These are phyloP conservation scores for Rhinolophus sinicus DNA, from an alignment of 2,113 vertebrate species.

Conservation along the genomic window DNA sequence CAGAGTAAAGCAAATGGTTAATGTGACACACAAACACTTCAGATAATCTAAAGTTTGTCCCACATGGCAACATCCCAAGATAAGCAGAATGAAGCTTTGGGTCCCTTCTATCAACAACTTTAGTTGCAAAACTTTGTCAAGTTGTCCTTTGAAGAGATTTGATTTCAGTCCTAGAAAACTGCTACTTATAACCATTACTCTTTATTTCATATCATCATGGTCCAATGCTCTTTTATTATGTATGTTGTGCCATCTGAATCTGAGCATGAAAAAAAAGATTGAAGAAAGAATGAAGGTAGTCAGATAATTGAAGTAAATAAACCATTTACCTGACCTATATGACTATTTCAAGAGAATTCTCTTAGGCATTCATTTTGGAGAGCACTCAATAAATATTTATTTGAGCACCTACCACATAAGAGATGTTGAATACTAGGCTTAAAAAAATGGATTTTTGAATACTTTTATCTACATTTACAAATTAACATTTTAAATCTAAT, in stretches of 20 bases:
- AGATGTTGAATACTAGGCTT: neutral
- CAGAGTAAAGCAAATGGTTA: neutral
- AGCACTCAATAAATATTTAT: neutral
- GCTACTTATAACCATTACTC: neutral
- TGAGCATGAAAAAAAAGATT: neutral
- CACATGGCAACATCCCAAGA: neutral
- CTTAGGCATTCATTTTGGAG: neutral
- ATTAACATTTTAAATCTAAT: neutral
- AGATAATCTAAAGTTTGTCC: neutral
- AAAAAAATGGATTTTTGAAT: neutral
- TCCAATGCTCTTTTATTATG: neutral
- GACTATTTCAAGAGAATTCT: neutral
- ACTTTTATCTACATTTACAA: neutral
- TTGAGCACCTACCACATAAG: neutral
- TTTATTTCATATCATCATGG: neutral
- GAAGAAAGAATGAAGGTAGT: neutral
- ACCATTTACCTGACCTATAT: neutral
- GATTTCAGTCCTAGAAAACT: neutral
- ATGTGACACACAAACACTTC: neutral
- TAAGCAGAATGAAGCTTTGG: neutral
- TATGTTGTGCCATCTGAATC: neutral
- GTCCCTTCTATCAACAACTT: neutral
- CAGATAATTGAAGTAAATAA: neutral
- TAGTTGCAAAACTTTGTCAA: neutral
- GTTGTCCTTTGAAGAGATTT: neutral